Conservation (phyloP, 1,140 invertebrate genomes). For the Hirudo medicinalis region DNA sequence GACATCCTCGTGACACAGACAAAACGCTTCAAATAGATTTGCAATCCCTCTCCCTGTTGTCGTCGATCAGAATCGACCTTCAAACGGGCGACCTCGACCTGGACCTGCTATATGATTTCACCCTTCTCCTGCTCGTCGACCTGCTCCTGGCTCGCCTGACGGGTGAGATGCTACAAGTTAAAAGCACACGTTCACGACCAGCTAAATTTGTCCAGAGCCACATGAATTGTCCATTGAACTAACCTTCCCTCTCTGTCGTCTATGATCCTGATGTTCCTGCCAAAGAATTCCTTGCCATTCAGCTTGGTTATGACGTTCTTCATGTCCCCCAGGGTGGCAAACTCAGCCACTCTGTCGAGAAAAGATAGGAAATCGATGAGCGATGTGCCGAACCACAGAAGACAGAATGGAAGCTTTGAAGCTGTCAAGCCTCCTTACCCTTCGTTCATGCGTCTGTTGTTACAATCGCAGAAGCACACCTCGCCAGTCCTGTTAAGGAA, state of each 20-base stretch:
- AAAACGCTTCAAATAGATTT: too few species aligned
- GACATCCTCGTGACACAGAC: too few species aligned
- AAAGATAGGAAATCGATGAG: background rate
- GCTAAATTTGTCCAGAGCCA: background rate
- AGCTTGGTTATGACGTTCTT: slow-evolving; percentile 82
- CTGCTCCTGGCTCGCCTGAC: background rate
- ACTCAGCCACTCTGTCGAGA: slow-evolving; percentile 22
- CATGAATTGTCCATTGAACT: background rate
- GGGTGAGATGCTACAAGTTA: background rate
- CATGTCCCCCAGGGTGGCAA: slow-evolving; percentile 55
- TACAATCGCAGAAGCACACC: slow-evolving; percentile 11
- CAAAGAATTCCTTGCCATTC: slow-evolving; percentile 74
- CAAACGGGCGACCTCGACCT: slow-evolving; percentile 1
- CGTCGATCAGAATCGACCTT: too few species aligned
- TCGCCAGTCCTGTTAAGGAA: slow-evolving; percentile 14
- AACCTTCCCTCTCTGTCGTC: slow-evolving; percentile 14
- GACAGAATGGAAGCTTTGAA: too few species aligned
- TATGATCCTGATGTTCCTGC: slow-evolving; percentile 16
- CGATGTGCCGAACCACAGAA: background rate
- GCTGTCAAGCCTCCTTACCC: background rate
- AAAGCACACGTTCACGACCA: background rate
- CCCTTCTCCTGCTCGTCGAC: background rate
- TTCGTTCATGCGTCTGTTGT: slow-evolving; percentile 12
- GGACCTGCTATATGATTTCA: background rate
- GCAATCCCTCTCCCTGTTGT: too few species aligned